Conservation (phyloP, 1,140 invertebrate genomes). For the Ceratitis capitata region DNA sequence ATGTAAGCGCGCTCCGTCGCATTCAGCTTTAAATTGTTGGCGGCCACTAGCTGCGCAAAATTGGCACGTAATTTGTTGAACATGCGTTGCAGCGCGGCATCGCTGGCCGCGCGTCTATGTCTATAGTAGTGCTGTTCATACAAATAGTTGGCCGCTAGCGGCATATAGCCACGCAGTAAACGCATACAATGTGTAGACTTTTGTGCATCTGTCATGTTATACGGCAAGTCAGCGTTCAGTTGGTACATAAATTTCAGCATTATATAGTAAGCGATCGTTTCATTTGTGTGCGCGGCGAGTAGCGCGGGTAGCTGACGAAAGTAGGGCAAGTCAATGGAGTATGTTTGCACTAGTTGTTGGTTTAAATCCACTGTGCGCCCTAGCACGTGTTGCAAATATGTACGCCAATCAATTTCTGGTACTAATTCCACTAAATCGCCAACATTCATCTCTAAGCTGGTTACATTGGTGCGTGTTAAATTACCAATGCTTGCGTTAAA, state of each 20-base stretch:
- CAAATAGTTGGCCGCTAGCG: slow-evolving; percentile 49
- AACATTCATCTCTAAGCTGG: slow-evolving; percentile 42
- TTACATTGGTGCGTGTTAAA: slow-evolving; percentile 13
- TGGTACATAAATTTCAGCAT: slow-evolving; percentile 54
- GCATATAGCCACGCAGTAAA: slow-evolving; percentile 50
- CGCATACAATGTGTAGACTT: slow-evolving; percentile 43
- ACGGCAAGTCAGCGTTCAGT: slow-evolving; percentile 48
- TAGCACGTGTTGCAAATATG: slow-evolving; percentile 46
- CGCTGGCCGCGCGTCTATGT: slow-evolving; percentile 37
- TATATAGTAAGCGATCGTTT: slow-evolving; percentile 53
- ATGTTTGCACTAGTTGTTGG: slow-evolving; percentile 46
- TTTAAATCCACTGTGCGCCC: neutral
- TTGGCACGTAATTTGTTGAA: slow-evolving; percentile 40
- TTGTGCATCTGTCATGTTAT: neutral
- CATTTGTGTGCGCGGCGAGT: slow-evolving; percentile 47
- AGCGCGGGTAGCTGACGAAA: slow-evolving; percentile 45
- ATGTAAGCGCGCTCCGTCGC: slow-evolving; percentile 44
- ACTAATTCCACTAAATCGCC: slow-evolving; percentile 43
- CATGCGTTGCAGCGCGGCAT: slow-evolving; percentile 43
- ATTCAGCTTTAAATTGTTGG: slow-evolving; percentile 47
- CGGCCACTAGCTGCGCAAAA: slow-evolving; percentile 44
- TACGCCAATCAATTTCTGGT: slow-evolving; percentile 50
- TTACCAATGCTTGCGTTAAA: slow-evolving; percentile 4
- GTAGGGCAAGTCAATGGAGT: slow-evolving; percentile 43
- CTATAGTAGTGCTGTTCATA: slow-evolving; percentile 49